phyloP scores from a whole-genome alignment of 2,797 vertebrate genomes.

The Sarcoramphus papa region DNA sequence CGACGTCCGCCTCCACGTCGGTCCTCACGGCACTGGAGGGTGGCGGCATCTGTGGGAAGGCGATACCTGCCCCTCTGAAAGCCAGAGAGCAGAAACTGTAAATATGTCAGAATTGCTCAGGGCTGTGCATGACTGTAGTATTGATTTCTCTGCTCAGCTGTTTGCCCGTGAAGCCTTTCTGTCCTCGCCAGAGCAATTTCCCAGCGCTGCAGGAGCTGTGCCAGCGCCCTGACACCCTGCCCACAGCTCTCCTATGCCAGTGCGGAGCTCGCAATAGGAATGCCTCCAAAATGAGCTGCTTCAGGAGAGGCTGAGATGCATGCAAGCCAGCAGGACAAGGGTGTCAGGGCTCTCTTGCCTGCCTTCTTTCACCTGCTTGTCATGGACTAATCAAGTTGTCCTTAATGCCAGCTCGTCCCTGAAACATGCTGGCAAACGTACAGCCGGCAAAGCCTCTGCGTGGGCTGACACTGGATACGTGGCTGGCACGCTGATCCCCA shows the following conservation, averaged over 20 bases:
- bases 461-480: background rate
- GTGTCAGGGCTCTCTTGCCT: background rate
- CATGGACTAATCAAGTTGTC: background rate
- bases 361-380: background rate
- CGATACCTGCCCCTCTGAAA: accelerated
- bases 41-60: background rate
- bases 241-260: background rate
- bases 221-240: background rate
- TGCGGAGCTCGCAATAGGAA: accelerated
- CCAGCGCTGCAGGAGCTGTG: background rate
- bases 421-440: background rate
- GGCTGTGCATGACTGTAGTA: background rate
- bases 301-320: background rate
- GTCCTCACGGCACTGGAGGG: background rate
- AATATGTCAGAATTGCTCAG: background rate
- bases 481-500: background rate
- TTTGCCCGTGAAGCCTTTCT: background rate
- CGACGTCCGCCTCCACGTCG: accelerated
- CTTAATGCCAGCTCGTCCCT: background rate
- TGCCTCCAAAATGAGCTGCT: background rate
- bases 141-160: slow-evolving; percentile 14
- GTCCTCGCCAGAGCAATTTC: background rate
- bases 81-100: accelerated
- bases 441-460: background rate
- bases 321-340: background rate